phyloP scores from a whole-genome alignment of 2,797 vertebrate species.

The Cetoscarus ocellatus region DNA sequence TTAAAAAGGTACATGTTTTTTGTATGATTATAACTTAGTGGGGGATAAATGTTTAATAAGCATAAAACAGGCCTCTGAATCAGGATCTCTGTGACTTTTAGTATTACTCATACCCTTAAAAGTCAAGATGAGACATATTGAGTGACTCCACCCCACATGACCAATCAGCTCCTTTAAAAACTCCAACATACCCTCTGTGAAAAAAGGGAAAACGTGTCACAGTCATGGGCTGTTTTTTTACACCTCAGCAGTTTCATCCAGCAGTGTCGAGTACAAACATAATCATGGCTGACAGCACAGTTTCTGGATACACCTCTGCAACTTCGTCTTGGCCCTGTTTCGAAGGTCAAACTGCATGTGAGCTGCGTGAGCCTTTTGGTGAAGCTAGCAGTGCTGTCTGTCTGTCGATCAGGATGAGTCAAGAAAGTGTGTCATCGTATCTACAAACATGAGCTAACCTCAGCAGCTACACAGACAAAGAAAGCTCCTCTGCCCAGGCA shows the following conservation, averaged over 20 bases:
- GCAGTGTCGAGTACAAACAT: constrained; percentile 8
- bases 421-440: constrained; percentile 19
- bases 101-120: background rate
- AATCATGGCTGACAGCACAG: constrained; percentile 20
- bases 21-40: too few relatives aligned
- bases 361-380: constrained; percentile 18
- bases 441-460: constrained; percentile 17
- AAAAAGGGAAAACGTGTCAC: constrained; percentile 2
- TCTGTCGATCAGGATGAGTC: constrained; percentile 23
- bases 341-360: constrained; percentile 43
- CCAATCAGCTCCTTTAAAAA: constrained; percentile 30
- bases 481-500: background rate
- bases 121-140: constrained; percentile 4
- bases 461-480: background rate
- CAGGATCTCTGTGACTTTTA: constrained; percentile 17
- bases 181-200: constrained; percentile 7
- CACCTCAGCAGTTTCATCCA: constrained; percentile 32
- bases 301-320: constrained; percentile 27
- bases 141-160: constrained; percentile 1
- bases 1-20: too few relatives aligned
- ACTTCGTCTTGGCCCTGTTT: constrained; percentile 12
- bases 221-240: constrained; percentile 16
- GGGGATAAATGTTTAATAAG: background rate
- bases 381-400: constrained; percentile 4
- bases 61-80: background rate